Percentiles rank a stretch among this genome's conserved stretches.
phyloP scores from a whole-genome alignment of 2,113 vertebrate genomes.

The Thamnophis sirtalis region DNA sequence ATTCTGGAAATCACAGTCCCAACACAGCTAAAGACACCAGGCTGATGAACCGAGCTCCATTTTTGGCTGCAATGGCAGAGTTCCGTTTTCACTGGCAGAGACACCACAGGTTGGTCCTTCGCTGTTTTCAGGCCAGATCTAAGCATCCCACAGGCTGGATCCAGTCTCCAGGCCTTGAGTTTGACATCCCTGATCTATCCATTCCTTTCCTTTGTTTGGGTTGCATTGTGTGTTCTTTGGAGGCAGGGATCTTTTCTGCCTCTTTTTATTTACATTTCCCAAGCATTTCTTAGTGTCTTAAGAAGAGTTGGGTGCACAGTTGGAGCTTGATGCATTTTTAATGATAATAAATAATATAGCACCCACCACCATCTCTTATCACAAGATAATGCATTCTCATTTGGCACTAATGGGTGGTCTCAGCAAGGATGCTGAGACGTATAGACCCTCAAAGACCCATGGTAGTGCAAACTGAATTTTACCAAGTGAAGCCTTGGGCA shows the following conservation, averaged over 20 bases:
- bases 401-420: not conserved
- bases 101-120: too few species aligned
- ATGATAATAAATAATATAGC: slow-evolving; percentile 22
- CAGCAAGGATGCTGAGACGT: slow-evolving; percentile 6
- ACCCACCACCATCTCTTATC: slow-evolving; percentile 3
- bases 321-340: slow-evolving; percentile 19
- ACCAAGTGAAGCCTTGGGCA: not conserved
- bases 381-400: slow-evolving; percentile 14
- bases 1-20: not conserved
- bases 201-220: not conserved
- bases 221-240: not conserved
- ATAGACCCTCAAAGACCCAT: slow-evolving; percentile 1
- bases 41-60: not conserved
- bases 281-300: not conserved
- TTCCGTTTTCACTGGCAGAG: too few species aligned
- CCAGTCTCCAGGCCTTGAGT: too few species aligned
- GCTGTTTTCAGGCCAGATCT: too few species aligned
- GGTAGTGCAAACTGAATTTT: not conserved
- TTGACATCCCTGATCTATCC: too few species aligned
- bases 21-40: not conserved
- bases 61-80: too few species aligned
- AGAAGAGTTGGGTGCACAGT: not conserved
- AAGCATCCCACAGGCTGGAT: too few species aligned
- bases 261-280: not conserved
- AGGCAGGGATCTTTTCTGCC: not conserved